Evolutionary conservation across 2,888 invertebrate species (phyloP), one percentile per base, ranked within the genome.

Genomic region (Hirtodrosophila cameraria): DNA sequence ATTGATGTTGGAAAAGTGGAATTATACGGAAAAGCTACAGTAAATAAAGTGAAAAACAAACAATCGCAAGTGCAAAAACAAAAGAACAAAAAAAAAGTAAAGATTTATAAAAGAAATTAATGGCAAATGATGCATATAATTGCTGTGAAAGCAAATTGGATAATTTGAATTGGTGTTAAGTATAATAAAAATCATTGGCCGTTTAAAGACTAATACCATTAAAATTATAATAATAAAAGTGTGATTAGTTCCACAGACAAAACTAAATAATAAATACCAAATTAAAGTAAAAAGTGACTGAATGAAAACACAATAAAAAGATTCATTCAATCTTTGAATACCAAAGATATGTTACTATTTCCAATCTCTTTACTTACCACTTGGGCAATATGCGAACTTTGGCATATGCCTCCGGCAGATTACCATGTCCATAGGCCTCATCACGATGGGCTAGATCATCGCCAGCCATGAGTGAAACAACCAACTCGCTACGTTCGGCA

Each of bases 391-490:
- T 93, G 61, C 95, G 93, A 76, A 97, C 94, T 90, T 96, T 95
- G 15, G 96, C 96, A 86, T 96, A 97, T 1, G 96, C 96, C 90
- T 97, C 96, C 0, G 97, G 97, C 64, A 95, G 92, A 57, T 93
- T 92, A 4, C 96, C 96, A 86, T 94, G 95, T 23, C 96, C 96
- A 39, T 94, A 92, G 20, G 93, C 93, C 75, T 96, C 96, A 88
- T 96, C 96, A 30, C 97, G 92, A 0, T 94, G 90, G 16, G 96
- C 95, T 71, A 97, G 92, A 89, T 96, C 96, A 87, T 97, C 96
- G 6, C 95, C 97, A 2, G 96, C 96, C 88, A 97, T 93, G 42
- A 97, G 93, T 3, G 96, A 95, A 18, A 97, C 96, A 7, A 96
- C 95, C 54, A 97, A 92, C 87, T 97, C 96, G 80, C 94, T 94